Percentiles rank a stretch among this genome's conserved stretches.
phyloP scores from a whole-genome alignment of 2,113 vertebrate genomes.

The Platichthys stellatus region DNA sequence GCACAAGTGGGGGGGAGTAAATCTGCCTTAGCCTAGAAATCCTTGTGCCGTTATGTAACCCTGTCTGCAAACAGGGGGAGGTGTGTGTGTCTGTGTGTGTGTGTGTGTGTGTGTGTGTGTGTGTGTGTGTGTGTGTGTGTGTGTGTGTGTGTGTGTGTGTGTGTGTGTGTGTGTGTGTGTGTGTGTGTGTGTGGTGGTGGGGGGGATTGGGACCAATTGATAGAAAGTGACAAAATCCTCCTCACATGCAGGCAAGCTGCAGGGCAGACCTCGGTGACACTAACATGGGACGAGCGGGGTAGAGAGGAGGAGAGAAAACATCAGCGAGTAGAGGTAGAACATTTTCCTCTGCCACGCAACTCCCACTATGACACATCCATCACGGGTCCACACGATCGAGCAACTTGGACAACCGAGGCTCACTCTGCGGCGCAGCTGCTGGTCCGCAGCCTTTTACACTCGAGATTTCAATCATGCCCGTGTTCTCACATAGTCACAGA shows the following conservation, averaged over 20 bases:
- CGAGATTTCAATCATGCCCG: neutral
- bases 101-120: conserved; percentile 5
- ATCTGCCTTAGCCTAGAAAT: conserved; percentile 62
- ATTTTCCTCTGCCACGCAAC: conserved; percentile 21
- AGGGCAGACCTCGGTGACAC: conserved; percentile 66
- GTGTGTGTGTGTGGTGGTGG: no score
- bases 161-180: neutral
- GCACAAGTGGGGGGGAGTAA: conserved; percentile 50
- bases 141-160: conserved; percentile 2
- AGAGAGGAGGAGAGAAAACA: conserved; percentile 31
- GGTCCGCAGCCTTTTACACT: conserved; percentile 16
- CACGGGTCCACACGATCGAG: conserved; percentile 20
- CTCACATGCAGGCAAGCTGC: conserved; percentile 58
- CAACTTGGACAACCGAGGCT: conserved; percentile 1
- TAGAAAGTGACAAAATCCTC: conserved; percentile 74
- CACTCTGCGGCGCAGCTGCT: conserved; percentile 3
- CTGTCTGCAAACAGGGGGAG: conserved; percentile 54
- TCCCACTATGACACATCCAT: conserved; percentile 43
- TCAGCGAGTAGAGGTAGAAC: conserved; percentile 39
- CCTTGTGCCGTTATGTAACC: conserved; percentile 73
- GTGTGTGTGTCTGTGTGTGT: conserved; percentile 21
- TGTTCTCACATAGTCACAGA: neutral
- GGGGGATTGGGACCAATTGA: conserved; percentile 57
- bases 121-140: no score
- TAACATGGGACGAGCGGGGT: conserved; percentile 48